Evolutionary conservation across 2,113 vertebrate genomes (phyloP), one percentile per base, ranked within the genome.

Genomic region (Rissa tridactyla): DNA sequence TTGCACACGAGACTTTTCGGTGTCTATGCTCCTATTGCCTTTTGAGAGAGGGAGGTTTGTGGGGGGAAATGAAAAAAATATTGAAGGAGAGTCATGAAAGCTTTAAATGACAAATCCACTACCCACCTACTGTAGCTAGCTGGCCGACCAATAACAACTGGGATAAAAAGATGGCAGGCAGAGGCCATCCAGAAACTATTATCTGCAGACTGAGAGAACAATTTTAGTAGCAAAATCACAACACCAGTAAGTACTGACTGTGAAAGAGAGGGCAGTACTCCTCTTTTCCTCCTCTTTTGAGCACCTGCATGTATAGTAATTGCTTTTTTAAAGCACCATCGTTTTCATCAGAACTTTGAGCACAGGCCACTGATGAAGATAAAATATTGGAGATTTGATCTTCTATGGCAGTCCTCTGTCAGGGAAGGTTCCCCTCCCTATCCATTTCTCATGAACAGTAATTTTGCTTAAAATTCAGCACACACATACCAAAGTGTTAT

Each of bases 401-500:
- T 52, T 66, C 21, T 66, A 26, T 60, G 54, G n/a, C 15, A 88
- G 25, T 57, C 44, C 18, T 42, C 27, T 64, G 19, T 38, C 82
- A 83, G 80, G 22, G 14, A 78, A 86, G 15, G 29, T 61, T 89
- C 13, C 34, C 10, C 10, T 79, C 36, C 61, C 38, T 76, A 25
- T 57, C 52, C 10, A 20, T 81, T 73, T 94, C 47, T 84, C n/a
- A 42, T 36, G 38, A 89, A 68, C 23, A 82, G 17, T 47, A 82
- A 75, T 91, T 82, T 75, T 69, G 47, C 51, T 91, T 89, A 89
- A 92, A 84, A 96, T 92, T 91, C 72, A 87, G 54, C 11, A 42
- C 51, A 32, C 34, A 42, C 4, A 38, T 30, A 52, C 42, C 36
- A 72, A 78, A 84, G 73, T 34, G 87, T 75, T 89, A 95, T 89